Evolutionary conservation across 1,140 invertebrate species (phyloP), one percentile per base, ranked within the genome.

Genomic region (Caenorhabditis tropicalis): DNA sequence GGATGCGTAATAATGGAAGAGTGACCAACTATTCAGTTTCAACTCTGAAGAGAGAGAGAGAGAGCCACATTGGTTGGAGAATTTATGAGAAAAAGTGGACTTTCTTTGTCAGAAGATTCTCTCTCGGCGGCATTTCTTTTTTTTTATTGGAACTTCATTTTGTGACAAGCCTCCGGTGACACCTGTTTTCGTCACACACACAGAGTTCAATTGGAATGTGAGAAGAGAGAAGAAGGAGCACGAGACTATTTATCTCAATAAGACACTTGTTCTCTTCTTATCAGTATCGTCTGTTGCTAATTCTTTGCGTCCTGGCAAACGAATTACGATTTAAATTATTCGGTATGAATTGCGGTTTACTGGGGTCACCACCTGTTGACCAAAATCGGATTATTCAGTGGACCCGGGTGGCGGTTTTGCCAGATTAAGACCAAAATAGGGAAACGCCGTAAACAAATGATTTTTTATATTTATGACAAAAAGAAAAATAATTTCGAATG

Each of bases 1-100:
- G 31, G 15, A 21, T 16, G 58, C 21, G 36, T 65, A 65, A 36
- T 65, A 65, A 65, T 65, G 29, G 39, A 12, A 27, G n/a, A 24
- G 29, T 7, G 53, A 56, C 5, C 58, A n/a, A 65, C 33, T 65
- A 65, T 65, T 65, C 58, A 65, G 31, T 36, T 65, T 65, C 29
- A 33, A 65, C 7, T 65, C 5, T 5, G 12, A 12, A 12, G 56
- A 60, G 24, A 60, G 10, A 29, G 7, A 6, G 49, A 51, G 58
- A 65, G 31, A 29, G 2, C 5, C 21, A 58, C n/a, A 58, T 29
- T 43, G 33, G 19, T 74, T n/a, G 19, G 24, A 15, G 36, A 46
- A 43, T 74, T 74, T 74, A 74, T 74, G 65, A 46, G 65, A 74
- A 74, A 74, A 74, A 74, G 65, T 74, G 36, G 36, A 33, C 21